Evolutionary conservation across 1,140 invertebrate genomes (phyloP).

Genomic region (Hylyphantes graminicola): DNA sequence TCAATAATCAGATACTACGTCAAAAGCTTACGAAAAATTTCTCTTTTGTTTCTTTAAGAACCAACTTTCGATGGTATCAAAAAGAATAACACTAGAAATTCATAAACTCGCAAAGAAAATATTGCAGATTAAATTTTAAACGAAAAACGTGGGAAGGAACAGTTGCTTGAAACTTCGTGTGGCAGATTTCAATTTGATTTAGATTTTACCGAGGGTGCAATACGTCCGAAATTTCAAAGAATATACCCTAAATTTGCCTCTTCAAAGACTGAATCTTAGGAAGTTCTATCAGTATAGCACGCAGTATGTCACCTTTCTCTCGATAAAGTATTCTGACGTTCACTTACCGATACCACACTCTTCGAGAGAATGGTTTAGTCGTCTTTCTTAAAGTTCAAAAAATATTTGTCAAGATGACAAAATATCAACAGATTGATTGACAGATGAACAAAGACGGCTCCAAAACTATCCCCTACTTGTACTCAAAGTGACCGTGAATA

Average conservation of each 20-base stretch:
- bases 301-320: background rate
- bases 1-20: too few species aligned
- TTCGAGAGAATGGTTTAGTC: too few species aligned
- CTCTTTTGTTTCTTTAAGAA: too few species aligned
- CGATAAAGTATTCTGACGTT: background rate
- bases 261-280: background rate
- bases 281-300: background rate
- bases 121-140: conserved; percentile 18
- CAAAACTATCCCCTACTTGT: too few species aligned
- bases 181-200: conserved; percentile 1
- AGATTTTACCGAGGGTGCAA: background rate
- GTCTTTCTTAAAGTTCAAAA: too few species aligned
- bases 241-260: background rate
- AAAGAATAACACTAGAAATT: background rate
- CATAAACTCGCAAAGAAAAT: conserved; percentile 11
- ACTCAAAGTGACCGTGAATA: too few species aligned
- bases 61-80: background rate
- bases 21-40: too few species aligned
- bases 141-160: conserved; percentile 20
- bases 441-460: too few species aligned
- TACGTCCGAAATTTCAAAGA: background rate
- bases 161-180: conserved; percentile 6
- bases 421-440: too few species aligned
- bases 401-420: too few species aligned
- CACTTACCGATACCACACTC: too few species aligned